phyloP scores from a whole-genome alignment of 2,797 vertebrate genomes.

The Vultur gryphus region DNA sequence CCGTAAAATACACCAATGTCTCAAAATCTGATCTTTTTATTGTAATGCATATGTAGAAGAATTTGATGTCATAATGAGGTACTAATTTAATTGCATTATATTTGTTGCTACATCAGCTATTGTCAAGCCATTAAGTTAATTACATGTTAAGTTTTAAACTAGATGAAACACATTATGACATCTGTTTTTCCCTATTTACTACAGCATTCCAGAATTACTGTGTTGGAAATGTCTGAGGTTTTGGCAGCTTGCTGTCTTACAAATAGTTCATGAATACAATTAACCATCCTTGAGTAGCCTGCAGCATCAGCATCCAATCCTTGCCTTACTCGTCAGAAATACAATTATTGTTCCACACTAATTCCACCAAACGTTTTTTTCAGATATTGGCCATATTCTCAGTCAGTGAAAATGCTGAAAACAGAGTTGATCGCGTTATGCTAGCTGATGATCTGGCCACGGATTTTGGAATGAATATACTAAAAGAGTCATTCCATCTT shows the following conservation, averaged over 20 bases:
- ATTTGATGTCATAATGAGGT: conserved; percentile 25
- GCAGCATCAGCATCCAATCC: conserved; percentile 33
- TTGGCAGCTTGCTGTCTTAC: conserved; percentile 54
- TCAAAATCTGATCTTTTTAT: background rate
- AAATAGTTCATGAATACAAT: conserved; percentile 59
- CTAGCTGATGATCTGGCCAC: background rate
- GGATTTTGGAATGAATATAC: background rate
- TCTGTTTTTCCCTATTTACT: conserved; percentile 52
- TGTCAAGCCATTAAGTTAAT: conserved; percentile 57
- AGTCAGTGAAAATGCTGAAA: background rate
- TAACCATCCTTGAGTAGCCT: conserved; percentile 48
- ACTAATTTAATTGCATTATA: conserved; percentile 37
- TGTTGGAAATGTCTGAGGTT: conserved; percentile 56
- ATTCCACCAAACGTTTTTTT: background rate
- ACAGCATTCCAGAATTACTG: conserved; percentile 35
- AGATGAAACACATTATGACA: conserved; percentile 51
- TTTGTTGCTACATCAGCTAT: conserved; percentile 57
- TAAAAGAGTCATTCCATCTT: background rate
- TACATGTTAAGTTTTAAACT: conserved; percentile 51
- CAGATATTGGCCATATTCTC: background rate
- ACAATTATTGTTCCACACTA: background rate
- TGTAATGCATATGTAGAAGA: background rate
- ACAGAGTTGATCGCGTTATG: background rate
- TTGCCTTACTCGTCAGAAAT: background rate
- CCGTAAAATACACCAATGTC: background rate